Base-by-base conservation (phyloP, 2,113 vertebrate genomes). In the Thamnophis sirtalis region DNA sequence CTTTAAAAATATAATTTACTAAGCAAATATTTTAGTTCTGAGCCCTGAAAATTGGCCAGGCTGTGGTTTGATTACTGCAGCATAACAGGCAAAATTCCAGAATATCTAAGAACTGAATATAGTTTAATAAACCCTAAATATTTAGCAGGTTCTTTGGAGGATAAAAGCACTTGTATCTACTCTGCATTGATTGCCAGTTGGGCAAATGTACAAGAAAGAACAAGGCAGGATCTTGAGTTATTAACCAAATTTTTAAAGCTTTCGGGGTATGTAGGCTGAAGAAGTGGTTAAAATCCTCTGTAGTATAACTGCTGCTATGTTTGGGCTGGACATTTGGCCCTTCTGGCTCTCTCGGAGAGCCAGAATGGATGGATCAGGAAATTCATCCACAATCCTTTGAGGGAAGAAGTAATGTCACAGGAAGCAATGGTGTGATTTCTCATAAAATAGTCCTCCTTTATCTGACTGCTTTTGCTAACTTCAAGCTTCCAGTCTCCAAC, bases 71-170 rank as follows among this genome's bases (percentile, higher is more conserved):
- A 80, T 80, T 43, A 80, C 0, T 92, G 84, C 50, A 92, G 24
- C 9, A 48, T 0, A 1, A 13, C 43, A 55, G 38, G 93, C 15
- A 87, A 28, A 24, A 43, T 21, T 19, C 93, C 84, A 92, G 93
- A 85, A 38, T 55, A 93, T 68, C 85, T 93, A 73, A 9, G 22
- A 94, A 88, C 51, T 93, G 86, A 95, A 94, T 85, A 91, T 56
- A 85, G 91, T 21, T 2, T 26, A 51, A 15, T 7, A 58, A 51
- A 53, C 92, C 58, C 86, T 91, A 80, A 80, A 80, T 38, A 80
- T 80, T 80, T 43, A 80, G 73, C 33, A 43, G 2, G 73, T 21
- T 80, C 33, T 17, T 43, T 80, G 73, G 33, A 80, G 73, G 33
- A 80, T 80, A 43, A 80, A 80, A 80, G 33, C 17, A 80, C 33